These are phyloP conservation scores for Eupithecia centaureata DNA, from an alignment of 2,888 invertebrate genomes.

Conservation along the genomic window DNA sequence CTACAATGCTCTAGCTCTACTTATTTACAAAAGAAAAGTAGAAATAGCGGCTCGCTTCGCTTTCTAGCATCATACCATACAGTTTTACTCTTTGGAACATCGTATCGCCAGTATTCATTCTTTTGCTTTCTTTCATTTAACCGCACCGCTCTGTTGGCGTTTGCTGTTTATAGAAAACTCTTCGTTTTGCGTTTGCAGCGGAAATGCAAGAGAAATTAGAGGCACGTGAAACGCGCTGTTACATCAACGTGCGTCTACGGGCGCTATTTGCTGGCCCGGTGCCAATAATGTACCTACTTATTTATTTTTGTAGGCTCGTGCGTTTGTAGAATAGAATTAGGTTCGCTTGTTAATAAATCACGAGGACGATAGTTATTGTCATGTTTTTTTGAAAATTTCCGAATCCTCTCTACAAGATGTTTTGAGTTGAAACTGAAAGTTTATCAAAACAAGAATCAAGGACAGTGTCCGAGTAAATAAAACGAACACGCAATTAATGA, in stretches of 20 bases:
- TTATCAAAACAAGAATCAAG: background rate
- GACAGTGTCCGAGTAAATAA: background rate
- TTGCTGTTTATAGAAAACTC: slow-evolving; percentile 2
- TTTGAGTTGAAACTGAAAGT: background rate
- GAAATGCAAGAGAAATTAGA: slow-evolving; percentile 28
- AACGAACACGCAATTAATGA: background rate
- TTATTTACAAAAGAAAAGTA: slow-evolving; percentile 3
- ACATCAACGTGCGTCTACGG: slow-evolving; percentile 33
- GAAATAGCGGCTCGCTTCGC: slow-evolving; percentile 5
- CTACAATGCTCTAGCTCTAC: background rate
- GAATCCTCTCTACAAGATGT: background rate
- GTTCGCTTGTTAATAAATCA: slow-evolving; percentile 15
- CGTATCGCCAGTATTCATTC: background rate
- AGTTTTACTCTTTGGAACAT: slow-evolving; percentile 3
- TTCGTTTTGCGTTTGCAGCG: slow-evolving; percentile 19
- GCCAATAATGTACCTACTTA: slow-evolving; percentile 25
- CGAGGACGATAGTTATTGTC: slow-evolving; percentile 2
- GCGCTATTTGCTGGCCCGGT: slow-evolving; percentile 21
- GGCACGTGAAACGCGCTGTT: slow-evolving; percentile 30
- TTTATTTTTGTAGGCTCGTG: slow-evolving; percentile 28
- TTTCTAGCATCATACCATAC: slow-evolving; percentile 3
- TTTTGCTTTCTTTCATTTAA: slow-evolving; percentile 6
- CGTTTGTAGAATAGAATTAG: slow-evolving; percentile 21
- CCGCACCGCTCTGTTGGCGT: background rate
- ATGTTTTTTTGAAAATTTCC: background rate